Base-by-base conservation (phyloP, 2,113 vertebrate species). In the Apteryx owenii region DNA sequence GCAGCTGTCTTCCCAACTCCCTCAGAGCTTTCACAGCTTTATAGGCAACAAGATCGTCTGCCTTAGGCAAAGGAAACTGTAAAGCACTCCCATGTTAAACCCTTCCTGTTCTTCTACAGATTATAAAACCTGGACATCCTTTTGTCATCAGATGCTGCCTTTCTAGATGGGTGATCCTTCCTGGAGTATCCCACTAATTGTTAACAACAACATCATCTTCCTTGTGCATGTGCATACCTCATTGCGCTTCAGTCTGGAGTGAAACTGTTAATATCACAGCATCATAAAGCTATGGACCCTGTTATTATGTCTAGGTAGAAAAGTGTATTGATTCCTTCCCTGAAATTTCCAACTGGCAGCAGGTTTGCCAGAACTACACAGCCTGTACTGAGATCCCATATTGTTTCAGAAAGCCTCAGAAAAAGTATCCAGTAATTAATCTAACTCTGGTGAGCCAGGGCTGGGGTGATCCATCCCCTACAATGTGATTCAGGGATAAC, bases 1-100 rank as follows among this genome's bases (percentile, higher is more conserved):
- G 58, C 40, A 85, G 29, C 70, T 91, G 62, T 64, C 53, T 91
- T 93, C 66, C 89, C 56, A 88, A 4, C 75, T 85, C 62, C 53
- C 87, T 95, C 62, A 73, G 75, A 96, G 58, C 48, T 88, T 95
- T 90, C 79, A 81, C 85, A 81, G 64, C 82, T 90, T 94, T 88
- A 68, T 77, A 93, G 79, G 89, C 60, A 64, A 64, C 80, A 95
- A 70, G 54, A 31, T 96, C 82, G 75, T 64, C 58, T 83, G 82
- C 90, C 68, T 90, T 54, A 78, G 79, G 90, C 68, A 81, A 72
- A 42, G 29, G 46, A 95, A 85, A 33, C 21, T 86, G 76, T 76
- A 83, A 75, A 88, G 53, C 56, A 40, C 40, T 90, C 21, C 60
- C 7, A 79, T 88, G 36, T 83, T 92, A 90, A 95, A 92, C n/a